Base-by-base conservation (phyloP, 2,797 vertebrate species). In the Bovichtus variegatus region DNA sequence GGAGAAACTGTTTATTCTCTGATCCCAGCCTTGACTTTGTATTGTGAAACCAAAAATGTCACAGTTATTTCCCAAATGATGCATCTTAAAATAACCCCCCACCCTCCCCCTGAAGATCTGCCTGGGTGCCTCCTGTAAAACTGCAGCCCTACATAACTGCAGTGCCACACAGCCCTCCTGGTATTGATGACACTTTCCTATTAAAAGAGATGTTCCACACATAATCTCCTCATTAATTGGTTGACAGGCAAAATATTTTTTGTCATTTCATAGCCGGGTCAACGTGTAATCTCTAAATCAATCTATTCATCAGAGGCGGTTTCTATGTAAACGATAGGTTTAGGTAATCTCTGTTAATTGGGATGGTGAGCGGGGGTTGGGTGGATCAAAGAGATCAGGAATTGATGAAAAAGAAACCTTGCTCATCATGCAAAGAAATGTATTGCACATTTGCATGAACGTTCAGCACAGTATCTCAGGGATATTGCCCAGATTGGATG, bases 161-260 rank as follows among this genome's bases (percentile, higher is more conserved):
- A 36, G 82, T 65, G 67, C 54, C 69, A 69, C 74, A 62, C 62
- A 21, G 53, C 57, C 68, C 27, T 18, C 47, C 57, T 64, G 74
- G 73, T 71, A 81, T 84, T 73, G 76, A 82, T 76, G 74, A 81
- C 77, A 82, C 72, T 47, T 62, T 77, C 74, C 76, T 71, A 82
- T 88, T 83, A 90, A 87, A 89, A 78, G 76, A 82, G 76, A 85
- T 86, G 81, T 78, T 78, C 74, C 84, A 65, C 74, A 64, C 71
- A 58, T 86, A 86, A 87, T 89, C 87, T 88, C 71, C 76, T 80
- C 78, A 79, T 88, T 90, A 82, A 85, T 87, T 81, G 65, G 78
- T 72, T 78, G 76, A 85, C 79, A 80, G 65, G 61, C 7, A 6
- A 76, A 67, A 76, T 75, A 78, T 76, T 78, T 76, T 78, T 71